Conservation (phyloP, 2,113 vertebrate genomes). For the Aythya baeri region DNA sequence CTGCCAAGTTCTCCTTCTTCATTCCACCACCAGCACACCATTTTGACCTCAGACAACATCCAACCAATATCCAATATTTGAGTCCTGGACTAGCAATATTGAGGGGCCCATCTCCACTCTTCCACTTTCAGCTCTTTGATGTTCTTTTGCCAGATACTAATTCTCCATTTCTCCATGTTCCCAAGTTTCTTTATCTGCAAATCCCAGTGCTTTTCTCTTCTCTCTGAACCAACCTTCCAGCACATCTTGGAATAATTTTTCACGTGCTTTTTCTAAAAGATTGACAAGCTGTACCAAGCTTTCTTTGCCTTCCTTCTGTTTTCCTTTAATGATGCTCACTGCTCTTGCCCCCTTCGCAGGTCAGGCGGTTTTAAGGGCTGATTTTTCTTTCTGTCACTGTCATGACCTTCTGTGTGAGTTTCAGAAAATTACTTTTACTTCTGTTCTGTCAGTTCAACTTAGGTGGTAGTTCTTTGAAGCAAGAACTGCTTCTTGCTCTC, state of each 20-base stretch:
- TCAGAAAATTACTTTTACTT: conserved; percentile 30
- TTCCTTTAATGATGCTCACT: neutral
- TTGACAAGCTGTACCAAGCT: conserved; percentile 21
- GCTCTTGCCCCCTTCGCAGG: conserved; percentile 17
- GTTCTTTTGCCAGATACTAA: neutral
- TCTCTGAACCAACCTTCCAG: neutral
- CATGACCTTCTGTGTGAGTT: neutral
- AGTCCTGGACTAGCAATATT: neutral
- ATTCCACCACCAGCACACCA: neutral
- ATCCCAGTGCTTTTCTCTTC: conserved; percentile 23
- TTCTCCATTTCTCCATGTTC: conserved; percentile 28
- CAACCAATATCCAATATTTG: neutral
- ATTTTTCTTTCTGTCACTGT: conserved; percentile 21
- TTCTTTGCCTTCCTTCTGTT: conserved; percentile 9
- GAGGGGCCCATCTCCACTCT: neutral
- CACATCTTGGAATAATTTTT: conserved; percentile 11
- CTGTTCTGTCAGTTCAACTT: neutral
- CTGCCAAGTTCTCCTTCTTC: neutral
- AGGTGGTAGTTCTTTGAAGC: neutral
- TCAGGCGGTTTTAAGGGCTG: conserved; percentile 22
- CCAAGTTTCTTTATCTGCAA: conserved; percentile 5
- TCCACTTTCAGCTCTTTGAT: neutral
- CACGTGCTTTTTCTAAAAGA: conserved; percentile 24
- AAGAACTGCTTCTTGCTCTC: neutral
- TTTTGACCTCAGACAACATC: neutral